Evolutionary conservation across 2,797 vertebrate genomes (phyloP).

Genomic region (Oreochromis mossambicus): DNA sequence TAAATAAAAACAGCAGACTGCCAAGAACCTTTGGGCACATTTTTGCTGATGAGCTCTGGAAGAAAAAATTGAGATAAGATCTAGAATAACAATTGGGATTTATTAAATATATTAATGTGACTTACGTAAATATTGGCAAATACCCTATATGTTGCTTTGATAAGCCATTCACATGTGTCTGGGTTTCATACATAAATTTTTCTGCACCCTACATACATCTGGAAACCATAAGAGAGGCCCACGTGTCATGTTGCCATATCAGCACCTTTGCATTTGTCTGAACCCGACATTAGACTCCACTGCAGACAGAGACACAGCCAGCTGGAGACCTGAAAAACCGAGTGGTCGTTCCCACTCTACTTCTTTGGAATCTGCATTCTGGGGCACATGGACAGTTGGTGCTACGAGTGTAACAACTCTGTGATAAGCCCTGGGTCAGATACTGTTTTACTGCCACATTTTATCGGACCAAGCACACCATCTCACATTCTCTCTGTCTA

Average conservation of each 20-base stretch:
- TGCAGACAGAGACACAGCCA: not conserved
- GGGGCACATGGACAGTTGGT: not conserved
- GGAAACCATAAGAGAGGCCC: not conserved
- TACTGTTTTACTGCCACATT: not conserved
- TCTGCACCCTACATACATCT: not conserved
- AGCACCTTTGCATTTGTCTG: not conserved
- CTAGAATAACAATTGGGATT: not conserved
- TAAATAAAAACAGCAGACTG: not conserved
- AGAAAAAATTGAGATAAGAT: not conserved
- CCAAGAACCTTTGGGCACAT: not conserved
- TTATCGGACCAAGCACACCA: not conserved
- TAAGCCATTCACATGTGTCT: not conserved
- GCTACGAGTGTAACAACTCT: not conserved
- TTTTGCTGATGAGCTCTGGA: not conserved
- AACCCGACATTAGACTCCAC: not conserved
- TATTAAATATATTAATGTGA: not conserved
- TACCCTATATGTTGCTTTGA: not conserved
- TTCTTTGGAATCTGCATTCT: not conserved
- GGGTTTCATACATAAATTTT: not conserved
- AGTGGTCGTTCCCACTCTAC: not conserved
- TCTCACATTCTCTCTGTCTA: not conserved
- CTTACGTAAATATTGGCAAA: not conserved
- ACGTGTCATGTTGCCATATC: not conserved
- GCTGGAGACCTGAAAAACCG: not conserved
- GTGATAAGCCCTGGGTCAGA: not conserved